Conservation (phyloP, 2,888 invertebrate genomes). For the Pseudococcus viburni region DNA sequence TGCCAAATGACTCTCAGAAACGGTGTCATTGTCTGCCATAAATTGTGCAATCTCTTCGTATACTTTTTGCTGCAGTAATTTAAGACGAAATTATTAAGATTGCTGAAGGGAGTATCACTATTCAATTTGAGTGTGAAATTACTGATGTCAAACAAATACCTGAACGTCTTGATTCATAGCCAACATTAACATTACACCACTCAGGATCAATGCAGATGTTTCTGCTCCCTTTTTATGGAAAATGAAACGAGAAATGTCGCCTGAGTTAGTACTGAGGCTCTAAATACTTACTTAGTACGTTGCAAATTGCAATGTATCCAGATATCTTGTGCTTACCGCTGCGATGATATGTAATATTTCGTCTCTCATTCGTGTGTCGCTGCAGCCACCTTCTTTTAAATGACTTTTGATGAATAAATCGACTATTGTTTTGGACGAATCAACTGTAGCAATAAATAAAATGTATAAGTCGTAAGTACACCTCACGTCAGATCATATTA, state of each 20-base stretch:
- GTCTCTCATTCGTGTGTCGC: neutral
- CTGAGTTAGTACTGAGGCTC: too few relatives aligned
- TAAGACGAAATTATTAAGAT: neutral
- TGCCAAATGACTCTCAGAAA: neutral
- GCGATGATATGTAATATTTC: neutral
- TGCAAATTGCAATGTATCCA: too few relatives aligned
- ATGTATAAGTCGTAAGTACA: neutral
- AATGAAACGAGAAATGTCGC: too few relatives aligned
- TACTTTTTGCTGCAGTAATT: neutral
- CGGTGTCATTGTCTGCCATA: neutral
- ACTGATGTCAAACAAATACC: neutral
- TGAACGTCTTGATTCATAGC: neutral
- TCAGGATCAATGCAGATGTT: neutral
- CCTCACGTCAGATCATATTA: too few relatives aligned
- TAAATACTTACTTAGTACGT: too few relatives aligned
- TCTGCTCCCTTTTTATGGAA: neutral
- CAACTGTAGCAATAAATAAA: neutral
- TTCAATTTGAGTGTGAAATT: too few relatives aligned
- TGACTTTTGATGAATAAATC: neutral
- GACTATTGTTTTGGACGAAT: neutral
- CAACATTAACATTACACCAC: neutral
- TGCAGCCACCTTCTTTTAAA: neutral
- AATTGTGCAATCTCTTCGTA: neutral
- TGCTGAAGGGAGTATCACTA: too few relatives aligned
- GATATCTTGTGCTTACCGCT: neutral